Evolutionary conservation across 2,113 vertebrate genomes (phyloP).

Genomic region (Formicarius rufipectus): DNA sequence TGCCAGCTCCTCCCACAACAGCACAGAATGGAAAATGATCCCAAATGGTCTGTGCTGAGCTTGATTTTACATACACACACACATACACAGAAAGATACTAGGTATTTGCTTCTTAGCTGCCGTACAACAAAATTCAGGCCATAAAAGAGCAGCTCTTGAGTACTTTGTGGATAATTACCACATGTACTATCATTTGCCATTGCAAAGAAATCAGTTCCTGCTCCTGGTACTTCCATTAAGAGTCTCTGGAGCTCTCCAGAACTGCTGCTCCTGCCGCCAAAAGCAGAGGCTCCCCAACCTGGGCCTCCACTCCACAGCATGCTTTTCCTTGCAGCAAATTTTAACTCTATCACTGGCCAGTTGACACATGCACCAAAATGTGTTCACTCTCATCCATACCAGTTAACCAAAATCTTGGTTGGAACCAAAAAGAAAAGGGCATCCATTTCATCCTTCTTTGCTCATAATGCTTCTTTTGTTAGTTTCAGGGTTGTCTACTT

Average conservation of each 20-base stretch:
- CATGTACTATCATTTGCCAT: background rate
- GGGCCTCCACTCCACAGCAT: background rate
- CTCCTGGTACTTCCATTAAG: background rate
- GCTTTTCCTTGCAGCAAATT: background rate
- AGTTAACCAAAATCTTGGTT: background rate
- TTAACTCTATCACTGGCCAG: background rate
- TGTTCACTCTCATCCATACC: background rate
- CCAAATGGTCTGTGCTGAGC: background rate
- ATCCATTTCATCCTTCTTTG: background rate
- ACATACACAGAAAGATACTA: background rate
- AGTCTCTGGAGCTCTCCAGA: background rate
- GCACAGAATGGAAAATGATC: constrained; percentile 65
- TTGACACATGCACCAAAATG: background rate
- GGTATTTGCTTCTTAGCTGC: background rate
- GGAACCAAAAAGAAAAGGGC: background rate
- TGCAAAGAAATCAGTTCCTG: background rate
- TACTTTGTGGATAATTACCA: background rate
- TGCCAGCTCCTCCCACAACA: constrained; percentile 62
- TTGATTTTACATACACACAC: background rate
- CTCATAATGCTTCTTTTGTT: background rate
- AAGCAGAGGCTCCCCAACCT: background rate
- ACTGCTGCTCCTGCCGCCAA: background rate
- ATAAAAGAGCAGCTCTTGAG: background rate
- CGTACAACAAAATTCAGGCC: background rate
- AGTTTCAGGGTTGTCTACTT: background rate